Base-by-base conservation (phyloP, 2,888 invertebrate species). In the Acleris laterana region DNA sequence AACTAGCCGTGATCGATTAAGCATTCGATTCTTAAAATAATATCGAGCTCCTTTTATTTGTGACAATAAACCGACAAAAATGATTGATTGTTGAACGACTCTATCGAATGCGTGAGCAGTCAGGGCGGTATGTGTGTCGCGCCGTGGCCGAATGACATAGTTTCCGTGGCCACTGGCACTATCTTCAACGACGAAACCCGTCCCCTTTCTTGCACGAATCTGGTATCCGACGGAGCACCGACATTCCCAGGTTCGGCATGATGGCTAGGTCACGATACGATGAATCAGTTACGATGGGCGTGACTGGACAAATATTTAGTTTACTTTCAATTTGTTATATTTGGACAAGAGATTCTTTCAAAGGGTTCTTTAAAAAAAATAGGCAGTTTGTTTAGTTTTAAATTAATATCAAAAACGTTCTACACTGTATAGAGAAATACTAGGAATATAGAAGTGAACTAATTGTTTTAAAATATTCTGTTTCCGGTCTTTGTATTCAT, bases 61-160 rank as follows among this genome's bases (percentile, higher is more conserved):
- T 61, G 57, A 56, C 62, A 66, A 66, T 66, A 66, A 70, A 62
- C 61, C 55, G 59, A 64, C 69, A 69, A 68, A 69, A 68, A 62
- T 67, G 68, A 77, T 81, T 72, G 75, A 73, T 74, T 70, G 75
- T 74, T 70, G 78, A 79, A 81, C 77, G 80, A 81, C 79, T 80
- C 80, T 76, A 78, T 72, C 62, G 74, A 70, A 79, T 75, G 81
- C 87, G 84, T 85, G 87, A 83, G 81, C 77, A 60, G 71, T 73
- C 75, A 74, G 71, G 77, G 59, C 73, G 83, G 85, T 86, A 91
- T 90, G 89, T 90, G 73, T 89, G 90, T 75, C 92, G 86, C 77
- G 90, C 76, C 90, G 86, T 77, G 91, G 82, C 91, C 90, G 84
- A 85, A 80, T 91, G 88, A 87, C 92, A 89, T 85, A 86, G 85